These are phyloP conservation scores for Orestias chungarensis DNA, from an alignment of 2,797 vertebrate species.

Conservation along the genomic window DNA sequence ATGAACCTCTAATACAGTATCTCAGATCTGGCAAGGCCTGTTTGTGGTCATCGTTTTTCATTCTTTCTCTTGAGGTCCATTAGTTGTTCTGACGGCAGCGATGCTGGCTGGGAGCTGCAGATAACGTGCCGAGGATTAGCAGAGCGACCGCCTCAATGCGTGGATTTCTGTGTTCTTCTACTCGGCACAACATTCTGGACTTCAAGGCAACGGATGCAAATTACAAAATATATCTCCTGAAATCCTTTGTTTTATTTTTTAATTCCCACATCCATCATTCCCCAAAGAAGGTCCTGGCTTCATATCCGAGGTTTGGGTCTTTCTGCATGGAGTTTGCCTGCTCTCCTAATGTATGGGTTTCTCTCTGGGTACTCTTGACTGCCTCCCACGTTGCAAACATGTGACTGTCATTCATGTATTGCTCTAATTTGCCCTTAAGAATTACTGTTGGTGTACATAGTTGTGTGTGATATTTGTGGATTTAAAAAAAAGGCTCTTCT, in stretches of 20 bases:
- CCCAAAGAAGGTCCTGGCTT: neutral
- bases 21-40: slow-evolving; percentile 64
- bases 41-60: slow-evolving; percentile 71
- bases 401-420: neutral
- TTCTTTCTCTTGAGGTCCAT: slow-evolving; percentile 72
- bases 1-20: slow-evolving; percentile 59
- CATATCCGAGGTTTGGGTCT: neutral
- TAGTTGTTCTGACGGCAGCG: slow-evolving; percentile 64
- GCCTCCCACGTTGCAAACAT: neutral
- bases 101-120: slow-evolving; percentile 66
- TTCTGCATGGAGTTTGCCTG: neutral
- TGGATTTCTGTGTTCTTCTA: slow-evolving; percentile 22
- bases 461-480: neutral
- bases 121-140: slow-evolving; percentile 69
- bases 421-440: neutral
- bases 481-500: too few relatives aligned
- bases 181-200: slow-evolving; percentile 15
- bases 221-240: too few relatives aligned
- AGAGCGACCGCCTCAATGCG: slow-evolving; percentile 19
- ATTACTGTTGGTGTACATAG: neutral
- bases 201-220: slow-evolving; percentile 8
- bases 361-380: neutral
- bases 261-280: too few relatives aligned
- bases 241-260: too few relatives aligned
- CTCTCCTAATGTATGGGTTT: neutral